These are phyloP conservation scores for Chymomyza fuscimana DNA, from an alignment of 2,888 invertebrate genomes.

Conservation along the genomic window DNA sequence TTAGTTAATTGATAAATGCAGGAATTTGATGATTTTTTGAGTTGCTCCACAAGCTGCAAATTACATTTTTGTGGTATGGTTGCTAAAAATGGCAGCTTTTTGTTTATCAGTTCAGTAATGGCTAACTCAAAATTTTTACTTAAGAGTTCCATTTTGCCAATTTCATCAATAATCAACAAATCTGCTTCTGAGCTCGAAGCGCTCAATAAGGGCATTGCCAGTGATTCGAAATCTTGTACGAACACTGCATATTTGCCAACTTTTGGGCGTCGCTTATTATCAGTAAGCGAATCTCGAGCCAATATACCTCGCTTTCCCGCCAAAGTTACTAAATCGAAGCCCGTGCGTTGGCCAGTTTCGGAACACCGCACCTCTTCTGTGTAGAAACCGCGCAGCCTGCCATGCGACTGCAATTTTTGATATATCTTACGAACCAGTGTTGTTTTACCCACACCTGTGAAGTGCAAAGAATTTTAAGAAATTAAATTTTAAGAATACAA, in stretches of 20 bases:
- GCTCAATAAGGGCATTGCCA: slow-evolving; percentile 80
- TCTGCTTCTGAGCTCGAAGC: slow-evolving; percentile 27
- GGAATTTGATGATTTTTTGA: slow-evolving; percentile 48
- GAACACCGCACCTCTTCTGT: slow-evolving; percentile 83
- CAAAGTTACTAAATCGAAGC: slow-evolving; percentile 84
- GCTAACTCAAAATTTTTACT: slow-evolving; percentile 68
- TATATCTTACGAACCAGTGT: slow-evolving; percentile 82
- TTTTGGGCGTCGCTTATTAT: slow-evolving; percentile 56
- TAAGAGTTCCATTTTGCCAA: slow-evolving; percentile 78
- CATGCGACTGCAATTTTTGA: slow-evolving; percentile 50
- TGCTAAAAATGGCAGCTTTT: slow-evolving; percentile 55
- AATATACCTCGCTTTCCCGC: slow-evolving; percentile 80
- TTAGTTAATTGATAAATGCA: slow-evolving; percentile 60
- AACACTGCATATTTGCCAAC: slow-evolving; percentile 85
- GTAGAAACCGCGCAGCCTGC: slow-evolving; percentile 82
- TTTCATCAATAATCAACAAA: slow-evolving; percentile 75
- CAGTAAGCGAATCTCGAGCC: slow-evolving; percentile 74
- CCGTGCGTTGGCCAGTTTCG: slow-evolving; percentile 80
- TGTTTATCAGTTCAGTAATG: slow-evolving; percentile 42
- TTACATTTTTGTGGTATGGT: slow-evolving; percentile 61
- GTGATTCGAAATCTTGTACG: slow-evolving; percentile 82
- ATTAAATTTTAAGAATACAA: not conserved
- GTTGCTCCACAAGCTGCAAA: slow-evolving; percentile 56
- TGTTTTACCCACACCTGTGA: slow-evolving; percentile 84
- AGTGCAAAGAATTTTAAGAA: not conserved